Evolutionary conservation across 2,113 vertebrate genomes (phyloP).

Genomic region (Ophiodon elongatus): DNA sequence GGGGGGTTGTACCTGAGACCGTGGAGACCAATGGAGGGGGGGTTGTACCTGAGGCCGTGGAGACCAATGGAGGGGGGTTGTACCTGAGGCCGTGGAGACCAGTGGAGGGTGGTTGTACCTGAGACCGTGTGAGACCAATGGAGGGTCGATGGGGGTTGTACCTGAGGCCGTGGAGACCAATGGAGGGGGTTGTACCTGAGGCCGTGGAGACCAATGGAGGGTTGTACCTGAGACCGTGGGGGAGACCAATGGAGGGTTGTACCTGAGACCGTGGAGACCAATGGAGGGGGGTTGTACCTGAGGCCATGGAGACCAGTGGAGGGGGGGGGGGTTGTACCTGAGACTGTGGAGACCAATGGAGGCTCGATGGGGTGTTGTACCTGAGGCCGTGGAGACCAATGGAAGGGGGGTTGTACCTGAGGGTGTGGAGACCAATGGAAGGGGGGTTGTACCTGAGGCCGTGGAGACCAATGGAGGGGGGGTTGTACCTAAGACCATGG

Average conservation of each 20-base stretch:
- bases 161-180: conserved; percentile 74
- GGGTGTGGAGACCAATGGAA: conserved; percentile 59
- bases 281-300: conserved; percentile 55
- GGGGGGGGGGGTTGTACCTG: conserved; percentile 63
- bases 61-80: conserved; percentile 1
- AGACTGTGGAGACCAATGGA: conserved; percentile 71
- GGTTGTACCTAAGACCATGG: conserved; percentile 74
- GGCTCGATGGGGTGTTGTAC: too few species aligned
- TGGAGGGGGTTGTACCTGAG: conserved; percentile 58
- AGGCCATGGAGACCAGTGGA: conserved; percentile 61
- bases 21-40: conserved; percentile 43
- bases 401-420: conserved; percentile 58
- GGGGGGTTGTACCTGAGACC: conserved; percentile 74
- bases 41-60: conserved; percentile 74
- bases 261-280: conserved; percentile 76
- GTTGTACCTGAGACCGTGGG: too few species aligned
- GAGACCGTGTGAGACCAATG: conserved; percentile 68
- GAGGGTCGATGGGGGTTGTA: conserved; percentile 24
- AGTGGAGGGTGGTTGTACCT: conserved; percentile 46
- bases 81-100: conserved; percentile 77
- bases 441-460: conserved; percentile 68
- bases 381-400: too few species aligned
- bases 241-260: too few species aligned
- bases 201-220: conserved; percentile 59
- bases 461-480: conserved; percentile 43